These are phyloP conservation scores for Enteromius paludinosus DNA, from an alignment of 2,797 vertebrate species.

Conservation along the genomic window DNA sequence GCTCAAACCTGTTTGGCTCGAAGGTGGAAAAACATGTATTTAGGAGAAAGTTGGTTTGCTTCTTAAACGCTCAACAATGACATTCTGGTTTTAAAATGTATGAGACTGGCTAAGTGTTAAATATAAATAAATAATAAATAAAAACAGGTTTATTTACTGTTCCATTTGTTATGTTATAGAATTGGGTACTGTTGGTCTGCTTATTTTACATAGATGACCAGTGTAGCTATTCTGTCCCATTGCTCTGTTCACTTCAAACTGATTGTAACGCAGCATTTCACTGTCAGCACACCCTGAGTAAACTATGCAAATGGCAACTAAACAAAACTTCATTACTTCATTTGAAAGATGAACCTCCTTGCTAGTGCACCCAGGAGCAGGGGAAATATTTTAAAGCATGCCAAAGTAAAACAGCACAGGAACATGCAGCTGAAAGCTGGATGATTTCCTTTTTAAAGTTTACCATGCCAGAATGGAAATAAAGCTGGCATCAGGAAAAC, in stretches of 20 bases:
- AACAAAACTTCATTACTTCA: background rate
- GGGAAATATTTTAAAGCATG: background rate
- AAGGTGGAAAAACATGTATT: background rate
- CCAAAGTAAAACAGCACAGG: background rate
- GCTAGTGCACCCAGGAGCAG: background rate
- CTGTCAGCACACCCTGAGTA: background rate
- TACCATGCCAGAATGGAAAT: constrained; percentile 2
- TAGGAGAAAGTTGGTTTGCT: background rate
- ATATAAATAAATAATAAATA: background rate
- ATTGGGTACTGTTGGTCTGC: background rate
- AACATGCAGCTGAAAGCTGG: background rate
- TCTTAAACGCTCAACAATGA: background rate
- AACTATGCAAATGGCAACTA: background rate
- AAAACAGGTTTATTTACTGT: background rate
- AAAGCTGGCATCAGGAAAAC: constrained; percentile 38
- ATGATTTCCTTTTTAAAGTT: constrained; percentile 17
- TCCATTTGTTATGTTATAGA: background rate
- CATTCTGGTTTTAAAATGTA: background rate
- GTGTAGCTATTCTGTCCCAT: background rate
- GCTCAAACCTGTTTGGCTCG: background rate
- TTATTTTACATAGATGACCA: background rate
- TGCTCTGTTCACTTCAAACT: background rate
- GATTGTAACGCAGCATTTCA: background rate
- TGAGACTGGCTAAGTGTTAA: background rate
- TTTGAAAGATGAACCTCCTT: background rate